phyloP scores from a whole-genome alignment of 2,888 invertebrate species.

The Parapristionchus giblindavisi region DNA sequence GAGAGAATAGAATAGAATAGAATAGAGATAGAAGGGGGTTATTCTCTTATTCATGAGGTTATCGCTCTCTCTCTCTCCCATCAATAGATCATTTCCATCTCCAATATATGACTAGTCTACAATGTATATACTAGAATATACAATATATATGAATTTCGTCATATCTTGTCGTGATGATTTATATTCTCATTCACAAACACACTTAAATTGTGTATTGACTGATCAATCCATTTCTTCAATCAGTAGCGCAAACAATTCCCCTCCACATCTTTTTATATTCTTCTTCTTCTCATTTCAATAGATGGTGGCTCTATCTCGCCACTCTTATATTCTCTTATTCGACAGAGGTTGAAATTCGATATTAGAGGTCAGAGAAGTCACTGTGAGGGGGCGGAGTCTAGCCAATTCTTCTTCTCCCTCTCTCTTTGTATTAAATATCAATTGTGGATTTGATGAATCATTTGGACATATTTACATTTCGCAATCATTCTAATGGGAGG shows the following conservation, averaged over 20 bases:
- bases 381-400: conserved; percentile 18
- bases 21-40: too few species aligned
- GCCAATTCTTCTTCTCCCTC: background rate
- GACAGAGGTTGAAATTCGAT: conserved; percentile 24
- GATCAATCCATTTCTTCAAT: background rate
- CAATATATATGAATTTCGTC: background rate
- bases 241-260: conserved; percentile 23
- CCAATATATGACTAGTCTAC: too few species aligned
- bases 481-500: background rate
- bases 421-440: background rate
- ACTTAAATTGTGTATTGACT: background rate
- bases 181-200: background rate
- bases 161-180: background rate
- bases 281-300: conserved; percentile 19
- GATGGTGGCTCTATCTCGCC: too few species aligned
- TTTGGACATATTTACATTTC: too few species aligned
- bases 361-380: conserved; percentile 18
- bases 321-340: too few species aligned
- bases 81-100: too few species aligned
- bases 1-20: too few species aligned
- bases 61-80: too few species aligned
- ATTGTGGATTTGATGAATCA: too few species aligned
- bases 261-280: conserved; percentile 12
- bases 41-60: too few species aligned
- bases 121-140: too few species aligned